Evolutionary conservation across 2,113 vertebrate species (phyloP).

Genomic region (Laticauda colubrina): DNA sequence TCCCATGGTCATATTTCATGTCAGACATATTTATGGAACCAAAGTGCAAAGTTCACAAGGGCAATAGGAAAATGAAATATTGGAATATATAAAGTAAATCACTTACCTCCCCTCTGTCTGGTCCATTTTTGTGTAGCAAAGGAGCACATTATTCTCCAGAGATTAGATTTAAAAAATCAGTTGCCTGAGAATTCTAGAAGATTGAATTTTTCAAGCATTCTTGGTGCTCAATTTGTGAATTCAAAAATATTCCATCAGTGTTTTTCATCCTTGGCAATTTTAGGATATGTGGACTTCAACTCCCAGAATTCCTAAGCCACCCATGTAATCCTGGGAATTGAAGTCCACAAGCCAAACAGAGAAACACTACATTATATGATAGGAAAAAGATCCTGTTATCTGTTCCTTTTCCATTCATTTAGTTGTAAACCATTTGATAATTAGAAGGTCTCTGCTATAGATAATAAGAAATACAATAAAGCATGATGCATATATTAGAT

Average conservation of each 20-base stretch:
- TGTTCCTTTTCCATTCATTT: background rate
- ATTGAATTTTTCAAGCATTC: background rate
- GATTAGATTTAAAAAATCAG: background rate
- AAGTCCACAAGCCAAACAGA: background rate
- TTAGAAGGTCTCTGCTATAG: background rate
- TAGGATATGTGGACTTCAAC: background rate
- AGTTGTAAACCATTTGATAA: background rate
- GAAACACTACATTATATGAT: background rate
- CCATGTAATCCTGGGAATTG: background rate
- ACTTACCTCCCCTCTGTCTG: background rate
- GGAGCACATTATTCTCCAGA: background rate
- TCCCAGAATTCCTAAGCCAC: background rate
- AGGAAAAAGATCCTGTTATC: background rate
- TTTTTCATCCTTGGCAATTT: background rate
- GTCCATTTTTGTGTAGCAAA: background rate
- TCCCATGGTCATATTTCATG: background rate
- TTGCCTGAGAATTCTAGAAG: background rate
- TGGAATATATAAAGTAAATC: background rate
- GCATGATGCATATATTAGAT: background rate
- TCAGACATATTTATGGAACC: background rate
- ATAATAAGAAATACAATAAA: background rate
- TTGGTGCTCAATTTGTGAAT: background rate
- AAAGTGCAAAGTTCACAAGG: background rate
- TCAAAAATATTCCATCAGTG: background rate
- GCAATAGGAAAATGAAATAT: background rate